phyloP scores from a whole-genome alignment of 2,797 vertebrate species.

The Acanthis flammea region DNA sequence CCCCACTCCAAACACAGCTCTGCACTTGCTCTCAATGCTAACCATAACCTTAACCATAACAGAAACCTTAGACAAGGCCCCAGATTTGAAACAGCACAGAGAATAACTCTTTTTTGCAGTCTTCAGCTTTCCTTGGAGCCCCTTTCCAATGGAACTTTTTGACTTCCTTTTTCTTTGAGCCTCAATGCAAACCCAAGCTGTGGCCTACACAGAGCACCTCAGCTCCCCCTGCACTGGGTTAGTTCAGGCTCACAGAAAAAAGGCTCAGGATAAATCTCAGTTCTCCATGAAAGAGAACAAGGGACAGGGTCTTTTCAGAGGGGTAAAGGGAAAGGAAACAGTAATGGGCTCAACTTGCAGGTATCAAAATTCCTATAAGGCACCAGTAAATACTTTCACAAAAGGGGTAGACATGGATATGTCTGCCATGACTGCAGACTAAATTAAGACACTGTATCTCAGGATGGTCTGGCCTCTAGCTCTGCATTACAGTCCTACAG shows the following conservation, averaged over 20 bases:
- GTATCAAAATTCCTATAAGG: not conserved
- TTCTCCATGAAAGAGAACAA: not conserved
- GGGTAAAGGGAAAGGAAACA: not conserved
- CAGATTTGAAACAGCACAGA: not conserved
- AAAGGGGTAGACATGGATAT: fast-evolving
- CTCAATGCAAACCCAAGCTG: not conserved
- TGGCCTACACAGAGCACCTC: not conserved
- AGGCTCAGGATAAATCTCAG: not conserved
- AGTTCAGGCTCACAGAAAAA: not conserved
- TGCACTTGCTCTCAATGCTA: not conserved
- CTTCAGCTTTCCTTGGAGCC: not conserved
- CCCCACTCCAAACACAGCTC: not conserved
- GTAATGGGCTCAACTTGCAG: not conserved
- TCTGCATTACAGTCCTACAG: not conserved
- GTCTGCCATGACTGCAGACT: not conserved
- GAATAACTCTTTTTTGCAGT: not conserved
- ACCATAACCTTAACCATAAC: not conserved
- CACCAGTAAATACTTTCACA: not conserved
- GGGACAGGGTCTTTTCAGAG: not conserved
- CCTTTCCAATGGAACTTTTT: not conserved
- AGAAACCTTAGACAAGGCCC: not conserved
- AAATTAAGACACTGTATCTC: not conserved
- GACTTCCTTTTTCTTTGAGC: not conserved
- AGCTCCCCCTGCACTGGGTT: not conserved
- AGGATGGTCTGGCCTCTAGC: not conserved